Evolutionary conservation across 2,113 vertebrate species (phyloP).

Genomic region (Cinclus mexicanus): DNA sequence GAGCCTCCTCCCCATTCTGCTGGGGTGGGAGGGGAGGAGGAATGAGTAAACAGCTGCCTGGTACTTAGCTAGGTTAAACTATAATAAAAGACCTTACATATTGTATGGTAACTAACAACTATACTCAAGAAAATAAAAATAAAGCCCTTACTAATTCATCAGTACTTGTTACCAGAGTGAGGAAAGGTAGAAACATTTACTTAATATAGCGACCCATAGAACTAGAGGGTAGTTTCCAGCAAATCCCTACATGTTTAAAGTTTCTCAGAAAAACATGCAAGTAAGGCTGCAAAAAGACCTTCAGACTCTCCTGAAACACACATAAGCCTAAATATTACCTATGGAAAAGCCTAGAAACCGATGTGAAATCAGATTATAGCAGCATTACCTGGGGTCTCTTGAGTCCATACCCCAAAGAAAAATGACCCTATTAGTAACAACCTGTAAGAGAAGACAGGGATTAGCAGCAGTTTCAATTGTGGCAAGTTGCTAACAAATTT

Average conservation of each 20-base stretch:
- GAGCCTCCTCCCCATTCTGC: neutral
- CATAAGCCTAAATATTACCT: neutral
- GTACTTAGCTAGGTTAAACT: neutral
- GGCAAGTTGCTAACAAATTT: neutral
- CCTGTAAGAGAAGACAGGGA: neutral
- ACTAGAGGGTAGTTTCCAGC: neutral
- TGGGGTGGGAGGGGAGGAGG: accelerated
- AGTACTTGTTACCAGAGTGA: neutral
- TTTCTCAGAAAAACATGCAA: neutral
- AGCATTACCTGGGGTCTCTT: neutral
- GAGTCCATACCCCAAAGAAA: neutral
- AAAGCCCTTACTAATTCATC: neutral
- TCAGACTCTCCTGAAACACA: neutral
- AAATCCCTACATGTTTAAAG: accelerated
- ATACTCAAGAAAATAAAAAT: neutral
- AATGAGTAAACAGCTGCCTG: neutral
- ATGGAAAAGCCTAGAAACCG: neutral
- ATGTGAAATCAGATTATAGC: neutral
- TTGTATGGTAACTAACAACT: neutral
- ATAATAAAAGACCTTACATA: neutral
- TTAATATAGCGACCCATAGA: neutral
- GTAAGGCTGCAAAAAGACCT: neutral
- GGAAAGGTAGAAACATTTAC: neutral
- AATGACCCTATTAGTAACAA: neutral
- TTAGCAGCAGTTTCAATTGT: neutral